phyloP scores from a whole-genome alignment of 2,113 vertebrate genomes.

The Alouatta palliata region DNA sequence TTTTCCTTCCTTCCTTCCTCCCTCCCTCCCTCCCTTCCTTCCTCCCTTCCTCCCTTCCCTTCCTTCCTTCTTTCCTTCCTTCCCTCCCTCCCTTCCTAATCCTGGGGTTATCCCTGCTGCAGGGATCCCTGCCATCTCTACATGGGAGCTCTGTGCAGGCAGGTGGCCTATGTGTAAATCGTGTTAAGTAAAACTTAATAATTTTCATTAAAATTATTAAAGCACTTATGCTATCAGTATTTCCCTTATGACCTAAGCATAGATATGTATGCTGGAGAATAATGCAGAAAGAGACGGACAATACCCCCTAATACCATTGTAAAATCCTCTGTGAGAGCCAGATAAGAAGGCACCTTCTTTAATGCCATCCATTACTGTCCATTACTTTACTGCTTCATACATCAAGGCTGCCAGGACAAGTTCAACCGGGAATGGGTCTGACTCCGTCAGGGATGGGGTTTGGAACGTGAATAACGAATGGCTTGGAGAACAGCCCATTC shows the following conservation, averaged over 20 bases:
- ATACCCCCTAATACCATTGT: neutral
- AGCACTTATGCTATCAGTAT: constrained; percentile 34
- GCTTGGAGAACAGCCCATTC: neutral
- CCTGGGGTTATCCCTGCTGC: too few relatives aligned
- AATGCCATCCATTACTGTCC: constrained; percentile 46
- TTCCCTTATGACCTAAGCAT: constrained; percentile 11
- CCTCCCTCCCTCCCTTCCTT: too few relatives aligned
- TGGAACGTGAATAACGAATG: neutral
- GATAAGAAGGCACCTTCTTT: constrained; percentile 22
- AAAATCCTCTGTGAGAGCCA: constrained; percentile 45
- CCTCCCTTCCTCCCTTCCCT: too few relatives aligned
- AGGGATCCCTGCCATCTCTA: too few relatives aligned
- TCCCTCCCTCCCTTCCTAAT: too few relatives aligned
- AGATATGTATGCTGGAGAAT: constrained; percentile 12
- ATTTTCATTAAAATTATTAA: constrained; percentile 64
- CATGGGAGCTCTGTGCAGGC: too few relatives aligned
- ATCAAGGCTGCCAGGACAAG: constrained; percentile 44
- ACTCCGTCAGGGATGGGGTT: neutral
- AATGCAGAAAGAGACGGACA: neutral
- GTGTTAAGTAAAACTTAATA: constrained; percentile 1
- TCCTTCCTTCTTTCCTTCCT: too few relatives aligned
- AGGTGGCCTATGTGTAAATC: too few relatives aligned
- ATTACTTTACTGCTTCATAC: constrained; percentile 48
- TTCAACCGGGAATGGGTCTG: constrained; percentile 49
- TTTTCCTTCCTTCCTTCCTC: too few relatives aligned